Evolutionary conservation across 2,113 vertebrate genomes (phyloP), one percentile per base, ranked within the genome.

Genomic region (Heliornis fulica): DNA sequence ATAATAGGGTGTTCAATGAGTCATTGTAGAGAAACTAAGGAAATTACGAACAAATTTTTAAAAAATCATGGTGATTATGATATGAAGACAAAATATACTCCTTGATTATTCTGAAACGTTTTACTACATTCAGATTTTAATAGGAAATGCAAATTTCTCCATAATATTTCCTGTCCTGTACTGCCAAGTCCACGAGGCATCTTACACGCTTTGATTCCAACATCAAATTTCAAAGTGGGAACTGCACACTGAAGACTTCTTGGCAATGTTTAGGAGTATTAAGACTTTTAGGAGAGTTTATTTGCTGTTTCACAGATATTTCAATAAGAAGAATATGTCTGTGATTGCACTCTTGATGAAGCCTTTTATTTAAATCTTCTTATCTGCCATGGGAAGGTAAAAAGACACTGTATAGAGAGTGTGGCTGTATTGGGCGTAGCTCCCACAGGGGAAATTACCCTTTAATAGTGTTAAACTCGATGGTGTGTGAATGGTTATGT

Each of bases 401-500:
- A 96, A 94, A 87, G 77, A 91, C 80, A 65, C 41, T 32, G 57
- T 77, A 69, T 83, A 66, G 93, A 45, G 34, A 96, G 74, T 84
- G 83, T 20, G 11, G 85, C 83, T 88, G 78, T 71, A 90, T 76
- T 48, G 66, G 86, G 74, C 95, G 94, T 69, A 97, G 96, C 92
- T 97, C 96, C 92, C 95, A 95, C 66, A 92, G 96, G 97, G 84
- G 50, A 94, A 97, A 98, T 98, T 97, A 96, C 83, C 84, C 93
- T 97, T 97, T 97, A 97, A 96, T 80, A 80, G 74, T 78, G 54
- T 89, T 97, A 96, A 97, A 45, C 69, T 96, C 46, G 92, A 96
- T 96, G 94, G 89, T 43, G 43, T 97, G 93, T 97, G 94, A 97
- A 97, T 97, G 91, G 91, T 97, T 97, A 97, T 95, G 61, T 92